Evolutionary conservation across 2,888 invertebrate species (phyloP).

Genomic region (Argyresthia goedartella): DNA sequence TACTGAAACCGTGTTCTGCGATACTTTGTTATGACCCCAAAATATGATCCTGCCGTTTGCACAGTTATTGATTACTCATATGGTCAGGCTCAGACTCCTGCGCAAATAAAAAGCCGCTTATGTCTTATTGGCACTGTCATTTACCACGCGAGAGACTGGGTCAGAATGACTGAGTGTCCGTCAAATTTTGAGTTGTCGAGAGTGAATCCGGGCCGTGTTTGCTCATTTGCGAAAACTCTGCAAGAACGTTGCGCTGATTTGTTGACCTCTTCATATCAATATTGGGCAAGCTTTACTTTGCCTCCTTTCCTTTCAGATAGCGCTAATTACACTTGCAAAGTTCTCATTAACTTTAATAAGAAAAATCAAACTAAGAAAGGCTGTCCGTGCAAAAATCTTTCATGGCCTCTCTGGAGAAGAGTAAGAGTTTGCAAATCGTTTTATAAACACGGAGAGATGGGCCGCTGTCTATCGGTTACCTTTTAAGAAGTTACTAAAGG

Average conservation of each 20-base stretch:
- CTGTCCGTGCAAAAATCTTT: no score
- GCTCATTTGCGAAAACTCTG: background rate
- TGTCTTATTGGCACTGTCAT: background rate
- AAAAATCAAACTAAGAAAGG: background rate
- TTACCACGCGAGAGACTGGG: background rate
- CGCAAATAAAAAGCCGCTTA: background rate
- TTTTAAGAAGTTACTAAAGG: constrained; percentile 5
- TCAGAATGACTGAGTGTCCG: background rate
- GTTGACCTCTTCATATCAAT: background rate
- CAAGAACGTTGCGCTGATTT: background rate
- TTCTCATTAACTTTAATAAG: background rate
- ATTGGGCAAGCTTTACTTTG: background rate
- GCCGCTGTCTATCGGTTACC: constrained; percentile 3
- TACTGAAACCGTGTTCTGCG: background rate
- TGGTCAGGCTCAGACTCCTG: background rate
- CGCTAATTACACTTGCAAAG: background rate
- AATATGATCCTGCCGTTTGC: background rate
- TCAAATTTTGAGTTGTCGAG: background rate
- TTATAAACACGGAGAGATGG: background rate
- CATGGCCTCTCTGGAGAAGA: no score
- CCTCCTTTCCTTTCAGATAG: background rate
- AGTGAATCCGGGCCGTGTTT: background rate
- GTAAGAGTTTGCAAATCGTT: background rate
- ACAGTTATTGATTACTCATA: background rate
- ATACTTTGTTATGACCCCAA: background rate